These are phyloP conservation scores for Spodoptera litura DNA, from an alignment of 1,140 invertebrate genomes.

Conservation along the genomic window DNA sequence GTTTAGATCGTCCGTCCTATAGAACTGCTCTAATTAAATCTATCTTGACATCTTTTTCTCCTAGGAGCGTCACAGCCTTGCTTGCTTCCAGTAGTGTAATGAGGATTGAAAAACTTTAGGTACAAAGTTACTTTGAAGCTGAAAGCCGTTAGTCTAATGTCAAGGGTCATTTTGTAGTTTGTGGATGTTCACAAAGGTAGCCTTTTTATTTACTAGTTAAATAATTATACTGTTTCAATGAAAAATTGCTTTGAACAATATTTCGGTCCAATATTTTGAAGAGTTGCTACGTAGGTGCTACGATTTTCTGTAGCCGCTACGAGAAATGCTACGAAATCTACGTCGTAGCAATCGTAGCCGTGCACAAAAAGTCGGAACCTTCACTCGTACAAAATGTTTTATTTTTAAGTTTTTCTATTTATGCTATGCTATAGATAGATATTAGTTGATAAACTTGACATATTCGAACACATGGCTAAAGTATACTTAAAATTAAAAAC, in stretches of 20 bases:
- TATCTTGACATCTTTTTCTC: neutral
- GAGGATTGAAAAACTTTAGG: constrained; percentile 16
- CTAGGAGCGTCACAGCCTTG: neutral
- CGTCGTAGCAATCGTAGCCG: too few species aligned
- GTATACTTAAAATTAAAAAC: too few species aligned
- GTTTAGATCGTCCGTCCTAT: neutral
- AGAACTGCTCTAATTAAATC: constrained; percentile 10
- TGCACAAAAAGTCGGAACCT: too few species aligned
- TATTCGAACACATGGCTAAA: too few species aligned
- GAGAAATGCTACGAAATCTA: too few species aligned
- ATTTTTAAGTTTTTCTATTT: neutral
- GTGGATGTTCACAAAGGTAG: constrained; percentile 12
- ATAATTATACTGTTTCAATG: too few species aligned
- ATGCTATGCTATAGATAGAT: neutral
- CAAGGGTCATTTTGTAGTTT: constrained; percentile 21
- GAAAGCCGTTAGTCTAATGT: neutral
- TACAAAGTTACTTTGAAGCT: constrained; percentile 20
- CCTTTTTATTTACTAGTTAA: too few species aligned
- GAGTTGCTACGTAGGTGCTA: too few species aligned
- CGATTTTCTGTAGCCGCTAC: too few species aligned
- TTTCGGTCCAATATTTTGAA: too few species aligned
- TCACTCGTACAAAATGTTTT: neutral
- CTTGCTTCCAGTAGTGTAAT: constrained; percentile 1
- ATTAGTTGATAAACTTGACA: neutral
- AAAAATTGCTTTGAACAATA: too few species aligned